Conservation (phyloP, 1,140 invertebrate genomes). For the Neodiprion fabricii region DNA sequence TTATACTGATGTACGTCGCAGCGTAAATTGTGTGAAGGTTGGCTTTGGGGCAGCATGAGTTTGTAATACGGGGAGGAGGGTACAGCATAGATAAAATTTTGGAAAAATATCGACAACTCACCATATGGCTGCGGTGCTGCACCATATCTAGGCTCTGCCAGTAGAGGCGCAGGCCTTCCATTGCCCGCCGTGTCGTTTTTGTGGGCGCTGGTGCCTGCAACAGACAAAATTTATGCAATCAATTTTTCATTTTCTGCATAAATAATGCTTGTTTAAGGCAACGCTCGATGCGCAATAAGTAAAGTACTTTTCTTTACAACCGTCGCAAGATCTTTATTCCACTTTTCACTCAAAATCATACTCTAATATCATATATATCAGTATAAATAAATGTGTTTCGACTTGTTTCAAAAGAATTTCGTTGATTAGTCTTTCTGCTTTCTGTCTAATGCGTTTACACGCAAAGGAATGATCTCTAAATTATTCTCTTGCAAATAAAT, state of each 20-base stretch:
- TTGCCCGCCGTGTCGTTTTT: constrained; percentile 62
- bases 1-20: neutral
- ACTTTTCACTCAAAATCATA: too few species aligned
- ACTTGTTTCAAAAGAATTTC: too few species aligned
- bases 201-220: constrained; percentile 59
- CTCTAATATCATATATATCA: too few species aligned
- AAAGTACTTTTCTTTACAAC: too few species aligned
- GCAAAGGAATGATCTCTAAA: too few species aligned
- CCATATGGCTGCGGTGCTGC: constrained; percentile 85
- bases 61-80: neutral
- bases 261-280: constrained; percentile 3
- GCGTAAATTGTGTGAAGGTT: neutral
- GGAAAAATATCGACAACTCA: constrained; percentile 64
- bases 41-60: neutral
- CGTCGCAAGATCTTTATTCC: too few species aligned
- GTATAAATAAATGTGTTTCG: too few species aligned
- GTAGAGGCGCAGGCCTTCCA: constrained; percentile 76
- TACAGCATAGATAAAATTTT: neutral
- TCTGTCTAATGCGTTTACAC: too few species aligned
- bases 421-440: too few species aligned
- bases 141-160: constrained; percentile 86
- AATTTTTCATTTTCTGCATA: neutral
- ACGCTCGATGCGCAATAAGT: neutral
- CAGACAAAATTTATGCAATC: constrained; percentile 27
- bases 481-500: too few species aligned